Conservation (phyloP, 2,888 invertebrate genomes). For the Lydus trimaculatus region DNA sequence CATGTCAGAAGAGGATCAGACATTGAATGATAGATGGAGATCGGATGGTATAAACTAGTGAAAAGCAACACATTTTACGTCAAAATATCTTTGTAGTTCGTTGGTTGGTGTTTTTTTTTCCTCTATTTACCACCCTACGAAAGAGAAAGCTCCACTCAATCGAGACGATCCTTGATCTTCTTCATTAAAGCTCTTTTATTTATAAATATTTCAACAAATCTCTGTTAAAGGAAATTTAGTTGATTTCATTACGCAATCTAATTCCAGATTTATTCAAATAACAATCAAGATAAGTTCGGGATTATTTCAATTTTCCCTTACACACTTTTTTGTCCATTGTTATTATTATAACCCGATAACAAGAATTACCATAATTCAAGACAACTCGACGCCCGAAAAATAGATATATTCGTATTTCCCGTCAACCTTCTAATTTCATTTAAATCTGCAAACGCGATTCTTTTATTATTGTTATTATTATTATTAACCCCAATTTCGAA, state of each 20-base stretch:
- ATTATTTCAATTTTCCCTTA: not conserved
- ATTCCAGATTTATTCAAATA: not conserved
- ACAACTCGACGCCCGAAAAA: not conserved
- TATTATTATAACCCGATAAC: conserved; percentile 9
- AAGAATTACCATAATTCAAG: conserved; percentile 18
- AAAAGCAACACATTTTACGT: conserved; percentile 29
- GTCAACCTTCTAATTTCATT: conserved; percentile 5
- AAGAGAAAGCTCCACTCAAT: not conserved
- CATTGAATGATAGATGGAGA: conserved; percentile 43
- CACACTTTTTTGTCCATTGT: not conserved
- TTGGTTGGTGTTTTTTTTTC: not conserved
- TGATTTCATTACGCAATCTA: not conserved
- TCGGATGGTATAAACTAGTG: conserved; percentile 33
- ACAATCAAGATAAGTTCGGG: not conserved
- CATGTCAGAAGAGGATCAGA: conserved; percentile 41
- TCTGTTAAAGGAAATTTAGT: not conserved
- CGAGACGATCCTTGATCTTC: not conserved
- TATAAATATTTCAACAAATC: not conserved
- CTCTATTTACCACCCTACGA: not conserved
- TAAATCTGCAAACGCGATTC: not conserved
- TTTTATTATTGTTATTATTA: conserved; percentile 20
- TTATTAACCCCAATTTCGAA: conserved; percentile 22
- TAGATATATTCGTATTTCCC: not conserved
- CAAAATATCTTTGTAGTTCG: not conserved
- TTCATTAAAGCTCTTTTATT: not conserved